A percentile compares a stretch with the other conserved stretches of the same genome.
phyloP scores from a whole-genome alignment of 2,113 vertebrate species.

The Helogale parvula region DNA sequence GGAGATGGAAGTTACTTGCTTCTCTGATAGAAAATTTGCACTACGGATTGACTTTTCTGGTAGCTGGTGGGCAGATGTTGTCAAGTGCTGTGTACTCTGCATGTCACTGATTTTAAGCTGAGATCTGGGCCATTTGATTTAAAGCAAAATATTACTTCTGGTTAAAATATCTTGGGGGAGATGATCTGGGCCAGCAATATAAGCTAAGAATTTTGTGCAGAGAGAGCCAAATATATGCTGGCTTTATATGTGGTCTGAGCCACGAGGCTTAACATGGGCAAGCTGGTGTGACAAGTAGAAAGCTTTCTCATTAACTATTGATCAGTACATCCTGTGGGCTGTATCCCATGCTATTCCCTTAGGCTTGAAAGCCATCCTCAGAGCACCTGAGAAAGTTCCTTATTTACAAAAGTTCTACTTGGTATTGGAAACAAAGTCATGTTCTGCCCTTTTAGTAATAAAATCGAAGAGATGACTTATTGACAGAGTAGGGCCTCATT shows the following conservation, averaged over 20 bases:
- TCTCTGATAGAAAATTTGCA: conserved; percentile 37
- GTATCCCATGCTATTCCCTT: background rate
- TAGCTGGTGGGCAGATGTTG: conserved; percentile 49
- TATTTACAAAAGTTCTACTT: background rate
- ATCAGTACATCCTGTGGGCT: background rate
- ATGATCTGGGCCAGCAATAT: background rate
- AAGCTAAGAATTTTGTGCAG: background rate
- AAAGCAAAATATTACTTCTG: conserved; percentile 51
- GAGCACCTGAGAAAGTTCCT: background rate
- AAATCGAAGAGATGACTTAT: conserved; percentile 9
- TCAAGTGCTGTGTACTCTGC: background rate
- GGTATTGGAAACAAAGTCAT: conserved; percentile 19
- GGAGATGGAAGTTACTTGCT: background rate
- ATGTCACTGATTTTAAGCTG: conserved; percentile 23
- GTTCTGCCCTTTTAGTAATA: background rate
- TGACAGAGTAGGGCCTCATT: background rate
- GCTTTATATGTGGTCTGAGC: background rate
- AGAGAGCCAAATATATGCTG: background rate
- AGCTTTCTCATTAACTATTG: background rate
- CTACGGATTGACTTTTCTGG: conserved; percentile 11
- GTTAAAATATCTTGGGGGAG: conserved; percentile 33
- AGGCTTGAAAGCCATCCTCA: background rate
- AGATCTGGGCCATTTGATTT: conserved; percentile 30
- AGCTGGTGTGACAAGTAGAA: background rate
- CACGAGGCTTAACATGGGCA: background rate